Evolutionary conservation across 2,797 vertebrate genomes (phyloP).

Genomic region (Diplodus puntazzo): DNA sequence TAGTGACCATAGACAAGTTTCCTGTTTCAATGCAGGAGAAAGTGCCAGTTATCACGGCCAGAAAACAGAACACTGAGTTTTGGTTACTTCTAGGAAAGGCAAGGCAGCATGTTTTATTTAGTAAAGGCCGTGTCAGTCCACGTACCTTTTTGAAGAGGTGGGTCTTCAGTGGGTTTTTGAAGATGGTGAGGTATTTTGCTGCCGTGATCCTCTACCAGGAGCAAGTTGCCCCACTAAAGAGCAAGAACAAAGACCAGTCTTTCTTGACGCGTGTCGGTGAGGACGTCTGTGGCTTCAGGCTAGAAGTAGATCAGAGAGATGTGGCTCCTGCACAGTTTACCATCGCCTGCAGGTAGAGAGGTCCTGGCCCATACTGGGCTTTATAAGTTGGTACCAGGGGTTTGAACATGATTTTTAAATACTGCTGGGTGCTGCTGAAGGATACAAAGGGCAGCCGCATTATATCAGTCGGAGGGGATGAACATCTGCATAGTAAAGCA

Average conservation of each 20-base stretch:
- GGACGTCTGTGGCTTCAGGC: slow-evolving; percentile 60
- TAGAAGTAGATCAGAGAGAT: slow-evolving; percentile 60
- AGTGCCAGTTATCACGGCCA: neutral
- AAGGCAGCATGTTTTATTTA: slow-evolving; percentile 32
- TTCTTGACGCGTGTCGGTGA: slow-evolving; percentile 42
- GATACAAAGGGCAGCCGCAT: slow-evolving; percentile 37
- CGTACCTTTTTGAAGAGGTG: slow-evolving; percentile 17
- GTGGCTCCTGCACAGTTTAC: slow-evolving; percentile 57
- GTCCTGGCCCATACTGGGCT: slow-evolving; percentile 35
- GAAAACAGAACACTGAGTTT: neutral
- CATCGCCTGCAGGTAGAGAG: slow-evolving; percentile 59
- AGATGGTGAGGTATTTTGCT: slow-evolving; percentile 11
- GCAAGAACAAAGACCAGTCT: slow-evolving; percentile 36
- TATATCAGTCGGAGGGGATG: slow-evolving; percentile 32
- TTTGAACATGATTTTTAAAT: slow-evolving; percentile 44
- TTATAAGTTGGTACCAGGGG: slow-evolving; percentile 25
- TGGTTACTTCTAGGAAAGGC: slow-evolving; percentile 6
- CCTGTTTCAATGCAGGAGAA: slow-evolving; percentile 1
- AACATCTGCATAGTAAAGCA: slow-evolving; percentile 56
- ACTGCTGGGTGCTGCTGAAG: slow-evolving; percentile 18
- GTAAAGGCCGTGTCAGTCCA: slow-evolving; percentile 15
- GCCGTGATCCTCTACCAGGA: slow-evolving; percentile 44
- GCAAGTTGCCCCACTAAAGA: slow-evolving; percentile 32
- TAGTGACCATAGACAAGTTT: neutral
- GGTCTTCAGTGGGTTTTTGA: slow-evolving; percentile 30